phyloP scores from a whole-genome alignment of 2,113 vertebrate genomes.

The Mastomys coucha region DNA sequence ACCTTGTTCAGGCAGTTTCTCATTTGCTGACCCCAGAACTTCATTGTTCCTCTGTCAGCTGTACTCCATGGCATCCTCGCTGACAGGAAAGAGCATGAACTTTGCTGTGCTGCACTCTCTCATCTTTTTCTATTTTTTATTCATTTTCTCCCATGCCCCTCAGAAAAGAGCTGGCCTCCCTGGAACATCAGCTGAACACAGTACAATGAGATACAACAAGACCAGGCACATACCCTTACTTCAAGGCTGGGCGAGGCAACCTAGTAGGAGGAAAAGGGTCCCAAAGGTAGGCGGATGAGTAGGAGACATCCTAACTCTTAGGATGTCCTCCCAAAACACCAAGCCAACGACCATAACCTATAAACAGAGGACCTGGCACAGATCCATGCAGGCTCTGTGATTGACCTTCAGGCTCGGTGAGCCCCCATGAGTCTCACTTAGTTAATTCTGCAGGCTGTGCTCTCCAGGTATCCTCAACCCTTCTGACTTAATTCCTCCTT shows the following conservation, averaged over 20 bases:
- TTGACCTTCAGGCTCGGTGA: background rate
- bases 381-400: background rate
- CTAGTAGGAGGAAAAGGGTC: background rate
- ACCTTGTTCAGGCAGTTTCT: background rate
- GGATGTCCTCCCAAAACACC: background rate
- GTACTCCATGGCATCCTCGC: rapidly evolving
- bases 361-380: background rate
- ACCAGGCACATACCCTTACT: background rate
- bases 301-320: background rate
- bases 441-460: background rate
- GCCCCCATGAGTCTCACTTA: background rate
- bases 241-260: background rate
- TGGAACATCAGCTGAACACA: background rate
- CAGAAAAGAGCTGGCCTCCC: background rate
- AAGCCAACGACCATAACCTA: background rate
- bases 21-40: background rate
- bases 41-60: background rate
- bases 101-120: background rate
- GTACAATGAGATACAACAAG: background rate
- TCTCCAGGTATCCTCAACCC: background rate
- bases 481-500: background rate
- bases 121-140: background rate
- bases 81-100: background rate
- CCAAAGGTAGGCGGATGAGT: background rate
- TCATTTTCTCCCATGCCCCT: background rate